phyloP scores from a whole-genome alignment of 2,888 invertebrate species.

The Magallana nippona region DNA sequence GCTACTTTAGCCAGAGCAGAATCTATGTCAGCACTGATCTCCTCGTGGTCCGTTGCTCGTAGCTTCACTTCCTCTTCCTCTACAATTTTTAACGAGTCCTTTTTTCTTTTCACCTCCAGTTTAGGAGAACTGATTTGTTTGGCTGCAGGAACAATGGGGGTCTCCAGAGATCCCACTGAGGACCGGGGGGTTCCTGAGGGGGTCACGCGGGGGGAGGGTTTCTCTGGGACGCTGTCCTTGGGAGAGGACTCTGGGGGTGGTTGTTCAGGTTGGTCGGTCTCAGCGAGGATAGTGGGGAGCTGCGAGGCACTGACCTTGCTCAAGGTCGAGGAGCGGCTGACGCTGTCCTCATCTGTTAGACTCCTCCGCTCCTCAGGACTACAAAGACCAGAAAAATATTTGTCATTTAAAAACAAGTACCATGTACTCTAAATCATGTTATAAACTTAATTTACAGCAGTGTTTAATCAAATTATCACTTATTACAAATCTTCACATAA shows the following conservation, averaged over 20 bases:
- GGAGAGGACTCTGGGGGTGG: neutral
- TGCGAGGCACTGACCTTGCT: constrained; percentile 44
- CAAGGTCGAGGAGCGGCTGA: constrained; percentile 72
- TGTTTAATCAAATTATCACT: too few relatives aligned
- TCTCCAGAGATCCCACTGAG: neutral
- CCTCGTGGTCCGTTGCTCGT: constrained; percentile 63
- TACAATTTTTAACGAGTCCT: neutral
- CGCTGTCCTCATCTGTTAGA: constrained; percentile 67
- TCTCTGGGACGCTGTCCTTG: neutral
- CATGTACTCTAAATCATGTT: neutral
- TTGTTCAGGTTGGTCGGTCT: constrained; percentile 38
- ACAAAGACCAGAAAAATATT: constrained; percentile 45
- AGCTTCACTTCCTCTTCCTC: constrained; percentile 36
- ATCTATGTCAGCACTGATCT: constrained; percentile 76
- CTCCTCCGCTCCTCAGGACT: constrained; percentile 69
- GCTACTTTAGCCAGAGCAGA: constrained; percentile 79
- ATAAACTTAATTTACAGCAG: too few relatives aligned
- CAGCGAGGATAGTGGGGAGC: constrained; percentile 47
- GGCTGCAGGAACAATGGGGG: neutral
- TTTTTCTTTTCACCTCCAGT: constrained; percentile 43
- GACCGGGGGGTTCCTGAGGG: constrained; percentile 24
- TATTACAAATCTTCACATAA: too few relatives aligned
- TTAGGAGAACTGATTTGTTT: neutral
- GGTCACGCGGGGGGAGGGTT: constrained; percentile 1
- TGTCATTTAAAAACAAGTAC: too few relatives aligned